Conservation (phyloP, 2,113 vertebrate genomes). For the Tricholaema leucomelas region DNA sequence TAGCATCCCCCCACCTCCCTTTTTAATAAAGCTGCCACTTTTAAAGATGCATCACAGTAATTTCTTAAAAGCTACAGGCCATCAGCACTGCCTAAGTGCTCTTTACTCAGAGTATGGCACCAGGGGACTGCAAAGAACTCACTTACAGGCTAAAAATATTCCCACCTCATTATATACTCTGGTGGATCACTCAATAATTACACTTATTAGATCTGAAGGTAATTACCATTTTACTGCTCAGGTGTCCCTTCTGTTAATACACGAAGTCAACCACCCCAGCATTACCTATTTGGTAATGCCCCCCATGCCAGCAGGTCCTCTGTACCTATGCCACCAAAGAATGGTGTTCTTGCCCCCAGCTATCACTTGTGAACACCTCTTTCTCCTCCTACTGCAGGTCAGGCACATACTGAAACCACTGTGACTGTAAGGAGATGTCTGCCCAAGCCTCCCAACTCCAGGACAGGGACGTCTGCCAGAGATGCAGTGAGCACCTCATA, state of each 20-base stretch:
- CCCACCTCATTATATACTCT: slow-evolving; percentile 24
- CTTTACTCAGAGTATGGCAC: not conserved
- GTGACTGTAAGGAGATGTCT: not conserved
- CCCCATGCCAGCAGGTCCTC: not conserved
- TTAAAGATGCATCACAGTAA: slow-evolving; percentile 32
- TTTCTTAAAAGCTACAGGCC: slow-evolving; percentile 48
- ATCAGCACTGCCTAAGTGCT: slow-evolving; percentile 30
- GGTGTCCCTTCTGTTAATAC: not conserved
- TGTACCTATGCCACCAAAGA: not conserved
- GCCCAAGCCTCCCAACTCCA: not conserved
- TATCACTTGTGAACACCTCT: not conserved
- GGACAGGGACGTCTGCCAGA: not conserved
- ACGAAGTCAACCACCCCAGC: not conserved
- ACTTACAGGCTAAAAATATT: not conserved
- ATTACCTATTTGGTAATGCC: not conserved
- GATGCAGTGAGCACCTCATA: not conserved
- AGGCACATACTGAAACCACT: not conserved
- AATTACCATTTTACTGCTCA: slow-evolving; percentile 31
- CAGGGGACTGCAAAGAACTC: not conserved
- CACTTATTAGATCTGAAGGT: not conserved
- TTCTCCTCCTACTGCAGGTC: not conserved
- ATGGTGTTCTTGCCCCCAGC: not conserved
- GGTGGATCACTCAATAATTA: slow-evolving; percentile 36
- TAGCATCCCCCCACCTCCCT: slow-evolving; percentile 18
- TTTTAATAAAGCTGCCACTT: slow-evolving; percentile 52